phyloP scores from a whole-genome alignment of 2,888 invertebrate species.

The Helicoverpa assulta region DNA sequence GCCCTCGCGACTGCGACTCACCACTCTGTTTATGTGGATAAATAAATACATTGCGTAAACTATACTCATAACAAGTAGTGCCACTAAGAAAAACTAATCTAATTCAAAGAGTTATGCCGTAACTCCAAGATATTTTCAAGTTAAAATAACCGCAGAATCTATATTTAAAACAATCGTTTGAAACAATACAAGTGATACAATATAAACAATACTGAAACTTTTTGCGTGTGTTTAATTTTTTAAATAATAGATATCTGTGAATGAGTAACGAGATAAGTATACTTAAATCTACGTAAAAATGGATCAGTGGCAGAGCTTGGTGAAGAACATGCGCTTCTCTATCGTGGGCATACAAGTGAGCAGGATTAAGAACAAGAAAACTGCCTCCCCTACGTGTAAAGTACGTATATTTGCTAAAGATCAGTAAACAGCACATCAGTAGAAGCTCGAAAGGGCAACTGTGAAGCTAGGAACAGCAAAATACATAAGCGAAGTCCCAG shows the following conservation, averaged over 20 bases:
- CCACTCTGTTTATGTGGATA: slow-evolving; percentile 26
- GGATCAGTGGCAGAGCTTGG: slow-evolving; percentile 63
- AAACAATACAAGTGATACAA: slow-evolving; percentile 6
- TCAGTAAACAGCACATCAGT: too few species aligned
- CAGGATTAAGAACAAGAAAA: slow-evolving; percentile 62
- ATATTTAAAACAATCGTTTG: not conserved
- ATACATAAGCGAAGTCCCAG: too few species aligned
- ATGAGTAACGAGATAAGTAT: not conserved
- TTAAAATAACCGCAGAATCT: slow-evolving; percentile 5
- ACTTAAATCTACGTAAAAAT: slow-evolving; percentile 35
- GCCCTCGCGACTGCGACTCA: slow-evolving; percentile 6
- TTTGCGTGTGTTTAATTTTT: not conserved
- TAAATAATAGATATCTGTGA: not conserved
- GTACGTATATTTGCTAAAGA: slow-evolving; percentile 58
- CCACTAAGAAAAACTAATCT: not conserved
- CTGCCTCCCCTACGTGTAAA: slow-evolving; percentile 73
- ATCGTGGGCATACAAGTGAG: slow-evolving; percentile 77
- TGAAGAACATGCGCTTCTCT: slow-evolving; percentile 68
- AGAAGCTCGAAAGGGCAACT: too few species aligned
- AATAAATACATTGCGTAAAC: slow-evolving; percentile 35
- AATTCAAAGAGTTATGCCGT: not conserved
- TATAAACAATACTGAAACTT: not conserved
- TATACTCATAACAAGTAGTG: not conserved
- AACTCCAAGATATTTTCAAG: slow-evolving; percentile 3
- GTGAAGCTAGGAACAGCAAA: too few species aligned